Evolutionary conservation across 2,113 vertebrate genomes (phyloP), one percentile per base, ranked within the genome.

Genomic region (Carassius carassius): DNA sequence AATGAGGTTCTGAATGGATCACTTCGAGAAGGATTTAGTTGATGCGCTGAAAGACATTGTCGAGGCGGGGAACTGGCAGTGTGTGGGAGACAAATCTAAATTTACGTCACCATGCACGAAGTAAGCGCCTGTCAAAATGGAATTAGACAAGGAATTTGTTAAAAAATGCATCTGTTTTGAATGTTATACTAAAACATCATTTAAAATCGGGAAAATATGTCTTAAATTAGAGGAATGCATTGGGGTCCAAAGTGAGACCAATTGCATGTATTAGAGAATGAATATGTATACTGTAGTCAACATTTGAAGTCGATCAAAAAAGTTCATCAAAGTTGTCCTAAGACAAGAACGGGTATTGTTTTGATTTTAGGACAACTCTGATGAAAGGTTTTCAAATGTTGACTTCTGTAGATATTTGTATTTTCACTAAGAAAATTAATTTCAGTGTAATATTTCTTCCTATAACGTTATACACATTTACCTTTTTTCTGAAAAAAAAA

Each of bases 21-120:
- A 81, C 29, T 92, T 93, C 74, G 87, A 90, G 17, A 87, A 91
- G 51, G 92, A 92, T 78, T 89, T 93, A 79, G 90, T 93, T 2
- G 88, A 90, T 49, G 92, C 92, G 9, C 85, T 93, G 3, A 87
- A 86, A 89, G 90, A 91, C 49, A 87, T 92, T 32, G 91, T 93
- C 54, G 83, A 83, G 49, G 84, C 88, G 5, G 87, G 89, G 14
- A 90, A 81, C 82, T 93, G 92, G 92, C 92, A 92, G 74, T 90
- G 87, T 83, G 88, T 92, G 2, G 92, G 92, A 69, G 82, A 89
- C 23, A 84, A 88, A 79, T 70, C 80, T 17, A 82, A 79, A 35
- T 90, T 93, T 41, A 87, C 87, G 23, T 83, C 88, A 35, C 83
- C 87, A 0, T 93, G 92, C 87, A 92, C 92, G 37, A 93, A 93